These are phyloP conservation scores for Oncorhynchus tshawytscha DNA, from an alignment of 2,113 vertebrate species.

Conservation along the genomic window DNA sequence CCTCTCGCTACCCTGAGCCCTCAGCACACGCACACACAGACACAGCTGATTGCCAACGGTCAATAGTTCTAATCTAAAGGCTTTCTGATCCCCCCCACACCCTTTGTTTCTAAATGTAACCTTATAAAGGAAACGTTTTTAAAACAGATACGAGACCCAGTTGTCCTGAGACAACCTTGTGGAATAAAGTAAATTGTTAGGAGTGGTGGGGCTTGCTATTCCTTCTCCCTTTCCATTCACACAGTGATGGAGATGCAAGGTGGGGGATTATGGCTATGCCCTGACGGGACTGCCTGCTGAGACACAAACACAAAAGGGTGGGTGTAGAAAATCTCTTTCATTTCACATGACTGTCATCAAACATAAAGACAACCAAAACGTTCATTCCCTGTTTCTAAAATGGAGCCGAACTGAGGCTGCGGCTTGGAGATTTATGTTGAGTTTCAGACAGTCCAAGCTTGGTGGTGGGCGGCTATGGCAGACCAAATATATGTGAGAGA, in stretches of 20 bases:
- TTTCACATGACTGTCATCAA: conserved; percentile 72
- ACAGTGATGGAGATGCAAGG: conserved; percentile 64
- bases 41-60: conserved; percentile 52
- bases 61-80: conserved; percentile 62
- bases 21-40: conserved; percentile 29
- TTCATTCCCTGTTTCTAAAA: conserved; percentile 60
- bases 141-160: conserved; percentile 62
- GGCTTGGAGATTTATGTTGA: conserved; percentile 53
- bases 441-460: conserved; percentile 27
- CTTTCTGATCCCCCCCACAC: conserved; percentile 56
- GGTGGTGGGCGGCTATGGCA: conserved; percentile 38
- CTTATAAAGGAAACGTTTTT: conserved; percentile 66
- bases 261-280: conserved; percentile 60
- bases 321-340: conserved; percentile 59
- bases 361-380: conserved; percentile 58
- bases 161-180: conserved; percentile 53
- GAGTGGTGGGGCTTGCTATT: conserved; percentile 65
- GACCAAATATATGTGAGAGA: conserved; percentile 41
- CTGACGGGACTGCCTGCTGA: conserved; percentile 29
- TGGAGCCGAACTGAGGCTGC: conserved; percentile 48
- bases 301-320: conserved; percentile 64
- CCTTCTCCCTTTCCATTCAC: conserved; percentile 49
- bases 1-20: conserved; percentile 58
- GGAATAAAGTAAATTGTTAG: conserved; percentile 66
- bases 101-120: conserved; percentile 61